phyloP scores from a whole-genome alignment of 1,140 invertebrate genomes.

The Drosophila funebris region DNA sequence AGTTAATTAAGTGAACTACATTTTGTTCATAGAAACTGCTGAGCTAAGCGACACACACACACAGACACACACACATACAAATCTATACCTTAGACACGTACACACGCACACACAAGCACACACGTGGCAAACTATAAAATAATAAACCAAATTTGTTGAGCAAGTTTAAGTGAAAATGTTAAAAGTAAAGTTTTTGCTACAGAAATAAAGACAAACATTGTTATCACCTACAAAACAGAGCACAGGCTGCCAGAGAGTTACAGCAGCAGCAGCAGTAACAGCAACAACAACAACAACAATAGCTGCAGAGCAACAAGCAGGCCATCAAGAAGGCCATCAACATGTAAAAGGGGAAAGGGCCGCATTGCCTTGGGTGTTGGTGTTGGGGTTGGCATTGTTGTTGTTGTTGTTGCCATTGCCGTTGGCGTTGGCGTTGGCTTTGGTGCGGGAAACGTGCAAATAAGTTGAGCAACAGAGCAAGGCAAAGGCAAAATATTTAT shows the following conservation, averaged over 20 bases:
- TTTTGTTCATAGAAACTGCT: slow-evolving; percentile 42
- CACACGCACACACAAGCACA: slow-evolving; percentile 21
- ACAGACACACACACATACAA: background rate
- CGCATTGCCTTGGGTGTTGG: background rate
- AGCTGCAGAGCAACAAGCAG: slow-evolving; percentile 17
- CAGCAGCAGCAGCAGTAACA: slow-evolving; percentile 6
- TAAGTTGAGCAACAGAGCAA: slow-evolving; percentile 74
- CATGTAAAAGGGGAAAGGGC: background rate
- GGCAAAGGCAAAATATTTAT: slow-evolving; percentile 78
- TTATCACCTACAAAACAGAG: slow-evolving; percentile 80
- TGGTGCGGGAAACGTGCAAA: slow-evolving; percentile 58
- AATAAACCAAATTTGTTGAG: slow-evolving; percentile 79
- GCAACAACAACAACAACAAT: background rate
- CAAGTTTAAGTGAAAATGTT: slow-evolving; percentile 81
- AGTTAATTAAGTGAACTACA: slow-evolving; percentile 19
- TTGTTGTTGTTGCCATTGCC: background rate
- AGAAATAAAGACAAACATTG: slow-evolving; percentile 82
- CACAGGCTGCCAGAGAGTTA: slow-evolving; percentile 22
- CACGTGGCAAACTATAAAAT: slow-evolving; percentile 79
- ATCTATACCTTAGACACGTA: slow-evolving; percentile 10
- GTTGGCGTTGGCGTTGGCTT: slow-evolving; percentile 4
- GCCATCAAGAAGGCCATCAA: slow-evolving; percentile 32
- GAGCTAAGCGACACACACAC: slow-evolving; percentile 27
- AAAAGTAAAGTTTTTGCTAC: slow-evolving; percentile 74
- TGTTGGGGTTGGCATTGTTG: background rate